These are phyloP conservation scores for Hydropsyche betteni DNA, from an alignment of 2,888 invertebrate genomes.

Conservation along the genomic window DNA sequence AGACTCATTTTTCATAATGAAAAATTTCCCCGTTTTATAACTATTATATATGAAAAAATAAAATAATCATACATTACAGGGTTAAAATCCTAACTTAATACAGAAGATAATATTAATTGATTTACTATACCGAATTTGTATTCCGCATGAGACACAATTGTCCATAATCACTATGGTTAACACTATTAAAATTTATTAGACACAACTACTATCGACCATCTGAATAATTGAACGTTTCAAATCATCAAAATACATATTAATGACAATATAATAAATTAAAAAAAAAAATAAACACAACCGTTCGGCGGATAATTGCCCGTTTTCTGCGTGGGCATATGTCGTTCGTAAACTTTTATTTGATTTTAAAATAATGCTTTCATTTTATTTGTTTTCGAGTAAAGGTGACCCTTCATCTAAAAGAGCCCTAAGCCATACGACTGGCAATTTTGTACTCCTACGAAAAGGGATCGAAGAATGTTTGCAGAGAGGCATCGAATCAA, in stretches of 20 bases:
- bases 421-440: background rate
- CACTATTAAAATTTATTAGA: conserved; percentile 23
- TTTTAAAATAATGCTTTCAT: background rate
- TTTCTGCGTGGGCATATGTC: background rate
- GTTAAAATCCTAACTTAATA: no score
- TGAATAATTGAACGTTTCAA: conserved; percentile 18
- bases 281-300: background rate
- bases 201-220: no score
- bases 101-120: conserved; percentile 17
- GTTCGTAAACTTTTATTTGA: conserved; percentile 5
- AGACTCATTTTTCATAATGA: no score
- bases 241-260: background rate
- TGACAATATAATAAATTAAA: background rate
- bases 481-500: background rate
- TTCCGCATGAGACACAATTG: conserved; percentile 22
- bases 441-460: background rate
- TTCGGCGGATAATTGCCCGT: background rate
- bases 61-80: no score
- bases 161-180: conserved; percentile 24
- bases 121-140: conserved; percentile 11
- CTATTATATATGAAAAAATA: no score
- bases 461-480: conserved; percentile 26
- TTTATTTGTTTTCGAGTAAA: background rate
- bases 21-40: no score
- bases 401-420: background rate